Evolutionary conservation across 2,113 vertebrate genomes (phyloP), one percentile per base, ranked within the genome.

Genomic region (Chloropsis hardwickii): DNA sequence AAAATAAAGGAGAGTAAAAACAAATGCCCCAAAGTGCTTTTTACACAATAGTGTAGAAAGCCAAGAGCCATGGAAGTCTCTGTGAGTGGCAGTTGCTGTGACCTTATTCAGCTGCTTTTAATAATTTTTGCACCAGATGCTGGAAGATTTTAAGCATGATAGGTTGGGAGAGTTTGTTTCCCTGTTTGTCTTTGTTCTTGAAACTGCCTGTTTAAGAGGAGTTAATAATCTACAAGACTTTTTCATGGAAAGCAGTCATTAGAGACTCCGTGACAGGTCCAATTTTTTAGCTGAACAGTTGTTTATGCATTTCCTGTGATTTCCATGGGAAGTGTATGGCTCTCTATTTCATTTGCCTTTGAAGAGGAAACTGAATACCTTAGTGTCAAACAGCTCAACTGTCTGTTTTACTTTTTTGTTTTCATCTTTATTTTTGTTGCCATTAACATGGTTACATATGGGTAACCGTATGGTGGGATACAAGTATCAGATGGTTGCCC

Each of bases 371-470:
- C 16, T 48, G 60, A 92, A 87, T 94, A 95, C 81, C 77, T 95
- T 76, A 28, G 53, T 76, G 93, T 91, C 81, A 89, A 95, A 73
- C 37, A 92, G 53, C 53, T 94, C 66, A 92, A 66, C 39, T 92
- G 50, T 82, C 81, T 88, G 35, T 27, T 95, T 86, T 53, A 65
- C 15, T 78, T 91, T 83, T 86, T 92, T 87, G 62, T 89, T 96
- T 85, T 92, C 48, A 60, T 88, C 70, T 87, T 95, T 92, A 85
- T 95, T 97, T 97, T 94, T 94, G 65, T 95, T 97, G 56, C 56
- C 31, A 78, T 95, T 86, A 92, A 57, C 60, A 39, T 53, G 60
- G 64, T 71, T 97, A 57, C 87, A 94, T 95, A 94, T 92, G 91
- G 84, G 78, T 71, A 92, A 89, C 83, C 64, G 48, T 96, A 96